Evolutionary conservation across 2,113 vertebrate genomes (phyloP).

Genomic region (Pelodiscus sinensis): DNA sequence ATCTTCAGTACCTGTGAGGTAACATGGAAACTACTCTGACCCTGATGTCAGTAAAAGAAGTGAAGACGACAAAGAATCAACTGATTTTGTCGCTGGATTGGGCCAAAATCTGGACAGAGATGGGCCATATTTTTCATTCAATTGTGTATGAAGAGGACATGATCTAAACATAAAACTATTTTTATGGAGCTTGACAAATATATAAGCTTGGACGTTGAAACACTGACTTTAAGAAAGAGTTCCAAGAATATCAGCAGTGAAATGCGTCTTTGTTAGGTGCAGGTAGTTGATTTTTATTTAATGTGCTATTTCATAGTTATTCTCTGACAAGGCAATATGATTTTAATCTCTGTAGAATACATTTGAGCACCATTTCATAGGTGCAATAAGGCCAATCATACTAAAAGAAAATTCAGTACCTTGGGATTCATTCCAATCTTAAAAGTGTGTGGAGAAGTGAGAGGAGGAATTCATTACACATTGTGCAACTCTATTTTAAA

Average conservation of each 20-base stretch:
- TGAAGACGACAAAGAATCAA: accelerated
- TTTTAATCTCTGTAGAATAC: not conserved
- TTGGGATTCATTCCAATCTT: conserved; percentile 12
- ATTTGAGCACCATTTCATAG: not conserved
- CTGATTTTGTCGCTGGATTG: not conserved
- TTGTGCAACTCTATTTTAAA: not conserved
- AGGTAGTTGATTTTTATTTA: not conserved
- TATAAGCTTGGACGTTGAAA: not conserved
- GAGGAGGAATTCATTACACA: conserved; percentile 2
- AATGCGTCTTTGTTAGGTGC: not conserved
- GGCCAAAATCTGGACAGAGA: accelerated
- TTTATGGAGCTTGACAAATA: not conserved
- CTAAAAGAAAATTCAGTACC: not conserved
- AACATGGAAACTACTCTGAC: accelerated
- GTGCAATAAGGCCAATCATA: not conserved
- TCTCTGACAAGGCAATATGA: not conserved
- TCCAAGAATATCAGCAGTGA: not conserved
- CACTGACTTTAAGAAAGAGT: not conserved
- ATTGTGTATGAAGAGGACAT: not conserved
- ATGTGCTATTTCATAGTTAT: not conserved
- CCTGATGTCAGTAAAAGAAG: not conserved
- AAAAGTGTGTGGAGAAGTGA: not conserved
- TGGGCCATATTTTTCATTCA: not conserved
- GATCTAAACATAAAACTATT: not conserved
- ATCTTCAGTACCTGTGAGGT: accelerated